These are phyloP conservation scores for Scaptomyza graminum DNA, from an alignment of 1,140 invertebrate genomes.

Conservation along the genomic window DNA sequence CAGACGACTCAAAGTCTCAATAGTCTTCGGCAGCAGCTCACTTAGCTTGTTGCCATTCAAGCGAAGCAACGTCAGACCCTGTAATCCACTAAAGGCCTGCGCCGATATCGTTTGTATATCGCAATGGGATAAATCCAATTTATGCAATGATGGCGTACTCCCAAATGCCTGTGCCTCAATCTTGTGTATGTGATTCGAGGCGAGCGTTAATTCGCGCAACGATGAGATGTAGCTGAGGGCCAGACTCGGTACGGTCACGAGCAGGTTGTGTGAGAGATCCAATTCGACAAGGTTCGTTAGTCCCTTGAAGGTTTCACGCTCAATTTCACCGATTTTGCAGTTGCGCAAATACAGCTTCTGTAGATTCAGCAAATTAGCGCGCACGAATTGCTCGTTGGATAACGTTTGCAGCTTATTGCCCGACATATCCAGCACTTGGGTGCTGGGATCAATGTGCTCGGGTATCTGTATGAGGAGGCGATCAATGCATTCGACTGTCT, in stretches of 20 bases:
- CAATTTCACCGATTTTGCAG: slow-evolving; percentile 93
- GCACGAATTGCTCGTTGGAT: slow-evolving; percentile 91
- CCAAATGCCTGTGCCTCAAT: slow-evolving; percentile 91
- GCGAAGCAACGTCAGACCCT: slow-evolving; percentile 91
- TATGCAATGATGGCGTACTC: slow-evolving; percentile 90
- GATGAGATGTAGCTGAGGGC: slow-evolving; percentile 91
- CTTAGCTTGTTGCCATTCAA: slow-evolving; percentile 92
- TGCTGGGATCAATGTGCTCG: slow-evolving; percentile 91
- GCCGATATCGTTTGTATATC: slow-evolving; percentile 89
- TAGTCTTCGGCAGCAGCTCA: slow-evolving; percentile 88
- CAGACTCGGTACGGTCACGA: slow-evolving; percentile 90
- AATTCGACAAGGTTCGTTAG: slow-evolving; percentile 95
- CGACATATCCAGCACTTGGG: slow-evolving; percentile 94
- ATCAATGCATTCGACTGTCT: slow-evolving; percentile 94
- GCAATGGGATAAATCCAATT: slow-evolving; percentile 93
- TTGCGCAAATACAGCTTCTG: slow-evolving; percentile 92
- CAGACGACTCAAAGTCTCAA: slow-evolving; percentile 89
- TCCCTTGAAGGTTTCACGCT: slow-evolving; percentile 91
- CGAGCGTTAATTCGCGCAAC: slow-evolving; percentile 90
- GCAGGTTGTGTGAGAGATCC: slow-evolving; percentile 92
- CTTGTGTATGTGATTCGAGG: slow-evolving; percentile 92
- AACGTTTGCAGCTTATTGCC: slow-evolving; percentile 93
- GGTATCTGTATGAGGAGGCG: slow-evolving; percentile 92
- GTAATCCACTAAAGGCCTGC: slow-evolving; percentile 91
- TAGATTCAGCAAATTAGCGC: slow-evolving; percentile 91